Conservation (phyloP, 2,888 invertebrate genomes). For the Andrena bucephala region DNA sequence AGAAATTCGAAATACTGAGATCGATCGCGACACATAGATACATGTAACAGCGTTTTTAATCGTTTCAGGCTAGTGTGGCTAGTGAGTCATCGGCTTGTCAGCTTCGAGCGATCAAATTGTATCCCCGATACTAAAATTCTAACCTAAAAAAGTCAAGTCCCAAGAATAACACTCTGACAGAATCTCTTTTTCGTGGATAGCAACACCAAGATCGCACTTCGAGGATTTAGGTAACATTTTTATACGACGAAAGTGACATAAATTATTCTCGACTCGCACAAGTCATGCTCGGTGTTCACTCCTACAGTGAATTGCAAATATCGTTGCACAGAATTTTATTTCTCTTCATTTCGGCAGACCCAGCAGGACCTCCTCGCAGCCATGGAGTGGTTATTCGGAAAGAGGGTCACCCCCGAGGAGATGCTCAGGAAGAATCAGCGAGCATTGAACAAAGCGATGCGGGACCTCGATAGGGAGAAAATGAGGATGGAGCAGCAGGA, state of each 20-base stretch:
- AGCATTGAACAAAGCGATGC: conserved; percentile 98
- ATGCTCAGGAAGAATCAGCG: conserved; percentile 99
- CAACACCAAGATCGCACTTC: neutral
- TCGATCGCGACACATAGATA: neutral
- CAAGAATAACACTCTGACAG: neutral
- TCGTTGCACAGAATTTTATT: neutral
- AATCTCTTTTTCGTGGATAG: neutral
- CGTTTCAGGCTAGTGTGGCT: conserved; percentile 22
- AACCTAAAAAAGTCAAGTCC: conserved; percentile 26
- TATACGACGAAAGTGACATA: too few species aligned
- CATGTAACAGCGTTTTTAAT: conserved; percentile 22
- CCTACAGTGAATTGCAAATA: neutral
- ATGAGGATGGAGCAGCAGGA: conserved; percentile 99
- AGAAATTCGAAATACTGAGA: conserved; percentile 16
- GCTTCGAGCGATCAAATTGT: conserved; percentile 2
- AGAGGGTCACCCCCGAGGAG: conserved; percentile 98
- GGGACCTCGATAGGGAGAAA: conserved; percentile 97
- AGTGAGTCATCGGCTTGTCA: conserved; percentile 50
- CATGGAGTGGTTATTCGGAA: conserved; percentile 98
- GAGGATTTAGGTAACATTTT: conserved; percentile 8
- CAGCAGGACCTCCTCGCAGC: neutral
- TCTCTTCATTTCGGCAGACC: neutral
- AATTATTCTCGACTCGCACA: too few species aligned
- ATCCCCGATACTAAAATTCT: neutral
- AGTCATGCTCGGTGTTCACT: too few species aligned